Evolutionary conservation across 2,113 vertebrate species (phyloP), one percentile per base, ranked within the genome.

Genomic region (Sphaerodactylus townsendi): DNA sequence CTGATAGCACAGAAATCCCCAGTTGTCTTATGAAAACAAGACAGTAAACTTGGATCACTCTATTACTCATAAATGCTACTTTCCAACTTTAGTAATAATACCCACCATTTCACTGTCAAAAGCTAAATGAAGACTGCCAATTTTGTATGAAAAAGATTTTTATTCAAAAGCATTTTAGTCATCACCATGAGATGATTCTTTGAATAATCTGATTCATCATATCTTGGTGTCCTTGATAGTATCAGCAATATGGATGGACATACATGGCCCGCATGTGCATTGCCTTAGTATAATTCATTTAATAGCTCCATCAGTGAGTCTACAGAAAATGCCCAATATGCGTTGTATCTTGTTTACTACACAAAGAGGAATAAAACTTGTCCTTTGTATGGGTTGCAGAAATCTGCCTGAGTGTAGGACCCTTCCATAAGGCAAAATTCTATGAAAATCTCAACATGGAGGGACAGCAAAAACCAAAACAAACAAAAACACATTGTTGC

Each of bases 41-140:
- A 93, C 88, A 96, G 86, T 95, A 94, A 94, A 94, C 64, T 84
- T 90, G 88, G 86, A 87, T 90, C 84, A 66, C 77, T 88, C 82
- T 86, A 82, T 81, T 90, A 88, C 86, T 89, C 77, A 87, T 73
- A 90, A 89, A 92, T 41, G 84, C 81, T 82, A 46, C 79, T 85
- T 88, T 87, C 35, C 93, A 93, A 94, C 77, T 88, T 93, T 87
- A 86, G 86, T 81, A 91, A 48, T 89, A 71, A 85, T 89, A 90
- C 89, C 85, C 93, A 91, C 85, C 62, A 75, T 1, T n/a, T 62
- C n/a, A 91, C 2, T 35, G 88, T 3, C 1, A 90, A 92, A 94
- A 95, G 88, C 64, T 89, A 92, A 90, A 93, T 78, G 88, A 79
- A 87, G 80, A 80, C 37, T 14, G 65, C 87, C 81, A 83, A 19